Evolutionary conservation across 1,140 invertebrate genomes (phyloP), one percentile per base, ranked within the genome.

Genomic region (Diorhabda carinulata): DNA sequence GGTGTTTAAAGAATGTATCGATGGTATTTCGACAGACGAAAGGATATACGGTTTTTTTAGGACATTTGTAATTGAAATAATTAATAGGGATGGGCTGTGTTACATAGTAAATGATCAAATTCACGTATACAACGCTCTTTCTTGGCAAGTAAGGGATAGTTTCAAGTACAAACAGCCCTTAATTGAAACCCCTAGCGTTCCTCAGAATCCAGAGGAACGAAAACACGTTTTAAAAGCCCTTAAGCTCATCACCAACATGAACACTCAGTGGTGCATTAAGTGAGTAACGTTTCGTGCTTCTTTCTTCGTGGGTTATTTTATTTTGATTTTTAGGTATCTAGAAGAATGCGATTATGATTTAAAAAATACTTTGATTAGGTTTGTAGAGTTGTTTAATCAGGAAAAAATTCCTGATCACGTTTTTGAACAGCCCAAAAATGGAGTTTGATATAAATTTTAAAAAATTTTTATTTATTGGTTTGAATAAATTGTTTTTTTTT

Each of bases 261-360:
- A 94, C 80, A 72, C 87, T 1, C 85, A 89, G 10, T 96, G 91
- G 90, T 90, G 92, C 59, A 83, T 85, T 71, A 91, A 92, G 91
- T 92, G 80, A 85, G 87, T 68, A 66, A 41, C 43, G 43, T 67
- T 59, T 7, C 8, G n/a, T 40, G n/a, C 3, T 3, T 25, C 8
- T 25, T 60, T 25, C n/a, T 60, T 57, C 56, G 58, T 60, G 58
- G 25, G 1, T 9, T 9, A 9, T 60, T 60, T 63, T 41, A 10
- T 58, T 66, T 69, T n/a, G 25, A 25, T 25, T 72, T 86, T 84
- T 73, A 95, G 92, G 79, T 96, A 94, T 78, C 82, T 97, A 42
- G 87, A 92, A 82, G 91, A 96, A 79, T 92, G 92, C 10, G 84
- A 87, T n/a, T 96, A 92, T 91, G 88, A 95, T 78, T 90, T 89